A percentile compares a stretch with the other conserved stretches of the same genome.
These are phyloP conservation scores for Calypte anna DNA, from an alignment of 2,113 vertebrate species.

Conservation along the genomic window DNA sequence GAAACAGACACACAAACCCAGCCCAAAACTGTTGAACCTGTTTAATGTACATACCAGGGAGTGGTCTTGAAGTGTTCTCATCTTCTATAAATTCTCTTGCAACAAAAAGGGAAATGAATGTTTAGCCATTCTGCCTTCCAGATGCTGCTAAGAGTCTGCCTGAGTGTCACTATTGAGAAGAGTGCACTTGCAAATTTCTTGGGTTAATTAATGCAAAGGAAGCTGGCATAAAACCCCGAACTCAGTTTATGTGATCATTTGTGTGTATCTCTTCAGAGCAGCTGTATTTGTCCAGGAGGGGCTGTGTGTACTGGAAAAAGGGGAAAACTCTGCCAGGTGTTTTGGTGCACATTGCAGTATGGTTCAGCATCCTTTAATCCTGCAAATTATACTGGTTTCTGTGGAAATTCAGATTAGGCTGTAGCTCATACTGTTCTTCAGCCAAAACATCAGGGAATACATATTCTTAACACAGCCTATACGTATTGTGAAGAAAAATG, in stretches of 20 bases:
- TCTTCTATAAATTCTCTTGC: not conserved
- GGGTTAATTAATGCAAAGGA: not conserved
- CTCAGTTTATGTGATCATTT: not conserved
- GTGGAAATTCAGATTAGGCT: not conserved
- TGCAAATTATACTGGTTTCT: not conserved
- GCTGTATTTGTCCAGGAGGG: not conserved
- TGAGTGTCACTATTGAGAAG: not conserved
- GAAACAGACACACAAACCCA: too few species aligned
- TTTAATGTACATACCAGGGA: not conserved
- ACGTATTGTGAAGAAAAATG: not conserved
- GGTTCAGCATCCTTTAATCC: not conserved
- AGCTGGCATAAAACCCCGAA: accelerated
- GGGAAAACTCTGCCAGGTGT: not conserved
- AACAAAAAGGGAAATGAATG: not conserved
- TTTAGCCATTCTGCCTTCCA: not conserved
- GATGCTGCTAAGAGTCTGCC: not conserved
- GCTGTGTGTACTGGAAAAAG: not conserved
- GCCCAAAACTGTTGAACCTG: not conserved
- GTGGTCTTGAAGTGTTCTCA: not conserved
- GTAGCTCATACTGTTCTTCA: not conserved
- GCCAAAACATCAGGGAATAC: not conserved
- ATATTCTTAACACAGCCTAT: not conserved
- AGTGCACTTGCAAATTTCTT: not conserved
- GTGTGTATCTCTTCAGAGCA: not conserved
- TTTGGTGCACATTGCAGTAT: not conserved